These are phyloP conservation scores for Ictalurus furcatus DNA, from an alignment of 2,113 vertebrate genomes.

Conservation along the genomic window DNA sequence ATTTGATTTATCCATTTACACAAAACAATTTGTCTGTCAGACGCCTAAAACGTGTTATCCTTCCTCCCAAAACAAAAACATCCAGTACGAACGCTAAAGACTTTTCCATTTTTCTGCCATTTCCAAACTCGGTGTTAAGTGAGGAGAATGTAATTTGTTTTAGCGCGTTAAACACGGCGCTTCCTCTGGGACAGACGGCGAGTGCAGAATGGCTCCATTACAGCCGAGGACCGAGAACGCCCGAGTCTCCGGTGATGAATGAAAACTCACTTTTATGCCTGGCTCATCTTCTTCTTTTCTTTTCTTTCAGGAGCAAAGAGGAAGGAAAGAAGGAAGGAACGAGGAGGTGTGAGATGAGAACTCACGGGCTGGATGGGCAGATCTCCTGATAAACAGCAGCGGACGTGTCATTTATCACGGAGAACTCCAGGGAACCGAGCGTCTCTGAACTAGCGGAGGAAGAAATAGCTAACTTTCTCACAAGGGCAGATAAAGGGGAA, in stretches of 20 bases:
- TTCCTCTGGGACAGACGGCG: not conserved
- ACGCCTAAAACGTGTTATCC: slow-evolving; percentile 12
- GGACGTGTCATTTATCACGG: slow-evolving; percentile 25
- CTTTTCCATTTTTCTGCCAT: slow-evolving; percentile 25
- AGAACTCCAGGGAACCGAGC: slow-evolving; percentile 2
- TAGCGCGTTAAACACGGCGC: not conserved
- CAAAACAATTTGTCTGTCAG: slow-evolving; percentile 21
- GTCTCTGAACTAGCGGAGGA: slow-evolving; percentile 21
- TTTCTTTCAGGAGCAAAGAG: not conserved
- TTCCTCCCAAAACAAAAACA: slow-evolving; percentile 13
- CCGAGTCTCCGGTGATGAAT: not conserved
- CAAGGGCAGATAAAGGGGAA: slow-evolving; percentile 2
- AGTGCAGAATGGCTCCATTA: not conserved
- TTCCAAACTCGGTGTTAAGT: slow-evolving; percentile 20
- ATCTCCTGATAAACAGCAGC: slow-evolving; percentile 21
- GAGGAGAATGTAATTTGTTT: slow-evolving; percentile 12
- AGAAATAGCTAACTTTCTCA: slow-evolving; percentile 21
- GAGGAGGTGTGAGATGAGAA: not conserved
- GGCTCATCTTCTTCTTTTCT: not conserved
- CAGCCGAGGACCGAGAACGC: not conserved
- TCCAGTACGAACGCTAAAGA: not conserved
- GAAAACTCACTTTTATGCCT: not conserved
- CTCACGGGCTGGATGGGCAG: not conserved
- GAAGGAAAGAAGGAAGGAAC: not conserved
- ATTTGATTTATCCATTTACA: slow-evolving; percentile 40